Evolutionary conservation across 2,888 invertebrate genomes (phyloP).

Genomic region (Xylota segnis): DNA sequence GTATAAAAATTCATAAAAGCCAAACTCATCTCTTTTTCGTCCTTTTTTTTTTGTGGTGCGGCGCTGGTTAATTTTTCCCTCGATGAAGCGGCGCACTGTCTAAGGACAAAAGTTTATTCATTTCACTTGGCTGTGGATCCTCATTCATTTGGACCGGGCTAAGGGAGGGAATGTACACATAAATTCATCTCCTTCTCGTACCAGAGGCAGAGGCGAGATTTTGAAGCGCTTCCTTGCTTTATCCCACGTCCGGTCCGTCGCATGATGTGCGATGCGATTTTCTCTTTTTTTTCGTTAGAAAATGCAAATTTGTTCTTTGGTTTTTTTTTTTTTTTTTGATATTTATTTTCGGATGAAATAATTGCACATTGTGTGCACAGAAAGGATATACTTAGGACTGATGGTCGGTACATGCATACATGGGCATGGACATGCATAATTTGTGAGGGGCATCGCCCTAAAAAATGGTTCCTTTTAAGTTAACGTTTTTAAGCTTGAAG

Average conservation of each 20-base stretch:
- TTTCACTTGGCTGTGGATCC: slow-evolving; percentile 37
- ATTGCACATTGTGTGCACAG: slow-evolving; percentile 57
- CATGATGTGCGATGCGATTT: slow-evolving; percentile 43
- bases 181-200: slow-evolving; percentile 58
- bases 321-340: slow-evolving; percentile 23
- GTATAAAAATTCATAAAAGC: slow-evolving; percentile 48
- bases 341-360: slow-evolving; percentile 49
- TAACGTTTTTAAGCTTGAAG: too few relatives aligned
- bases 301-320: slow-evolving; percentile 69
- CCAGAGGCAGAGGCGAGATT: slow-evolving; percentile 38
- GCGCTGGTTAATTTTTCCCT: slow-evolving; percentile 51
- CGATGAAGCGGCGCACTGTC: slow-evolving; percentile 62
- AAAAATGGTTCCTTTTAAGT: neutral
- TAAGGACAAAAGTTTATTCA: slow-evolving; percentile 75
- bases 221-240: slow-evolving; percentile 44
- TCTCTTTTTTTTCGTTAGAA: slow-evolving; percentile 52
- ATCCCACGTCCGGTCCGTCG: slow-evolving; percentile 49
- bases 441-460: neutral
- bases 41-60: neutral
- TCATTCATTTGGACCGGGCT: slow-evolving; percentile 20
- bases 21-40: slow-evolving; percentile 26
- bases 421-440: neutral
- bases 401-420: slow-evolving; percentile 17
- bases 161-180: slow-evolving; percentile 45
- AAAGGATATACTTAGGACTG: slow-evolving; percentile 24